phyloP scores from a whole-genome alignment of 2,797 vertebrate species.

The Pseudotriccus pelzelni region DNA sequence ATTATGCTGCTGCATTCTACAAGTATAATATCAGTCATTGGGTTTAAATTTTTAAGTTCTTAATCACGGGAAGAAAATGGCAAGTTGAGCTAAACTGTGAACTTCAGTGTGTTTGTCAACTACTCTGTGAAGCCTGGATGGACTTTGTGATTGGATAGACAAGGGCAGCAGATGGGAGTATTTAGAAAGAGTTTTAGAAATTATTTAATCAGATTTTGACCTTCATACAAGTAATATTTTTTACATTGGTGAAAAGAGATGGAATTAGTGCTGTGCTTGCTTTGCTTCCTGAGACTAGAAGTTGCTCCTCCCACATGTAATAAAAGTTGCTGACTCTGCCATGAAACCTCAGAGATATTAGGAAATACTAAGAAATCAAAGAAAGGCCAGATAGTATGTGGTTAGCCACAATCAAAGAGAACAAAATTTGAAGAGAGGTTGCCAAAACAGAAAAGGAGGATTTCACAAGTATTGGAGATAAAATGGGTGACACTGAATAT shows the following conservation, averaged over 20 bases:
- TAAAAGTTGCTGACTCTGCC: not conserved
- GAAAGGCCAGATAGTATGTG: not conserved
- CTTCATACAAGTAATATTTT: not conserved
- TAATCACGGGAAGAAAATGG: not conserved
- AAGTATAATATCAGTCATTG: not conserved
- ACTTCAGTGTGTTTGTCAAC: not conserved
- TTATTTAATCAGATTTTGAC: not conserved
- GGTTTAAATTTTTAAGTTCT: not conserved
- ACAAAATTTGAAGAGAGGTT: not conserved
- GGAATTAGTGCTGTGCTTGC: not conserved
- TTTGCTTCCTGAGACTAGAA: not conserved
- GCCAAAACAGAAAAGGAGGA: not conserved
- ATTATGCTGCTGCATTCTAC: not conserved
- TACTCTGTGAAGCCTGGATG: not conserved
- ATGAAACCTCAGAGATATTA: not conserved
- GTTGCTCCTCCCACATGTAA: not conserved
- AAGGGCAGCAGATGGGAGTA: not conserved
- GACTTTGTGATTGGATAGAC: not conserved
- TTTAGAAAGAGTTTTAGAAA: not conserved
- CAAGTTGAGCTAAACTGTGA: not conserved
- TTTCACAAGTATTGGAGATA: not conserved
- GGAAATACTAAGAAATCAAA: not conserved
- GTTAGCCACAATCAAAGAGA: not conserved
- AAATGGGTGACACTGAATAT: not conserved
- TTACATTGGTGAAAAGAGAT: not conserved